Conservation (phyloP, 2,797 vertebrate species). For the Emys orbicularis region DNA sequence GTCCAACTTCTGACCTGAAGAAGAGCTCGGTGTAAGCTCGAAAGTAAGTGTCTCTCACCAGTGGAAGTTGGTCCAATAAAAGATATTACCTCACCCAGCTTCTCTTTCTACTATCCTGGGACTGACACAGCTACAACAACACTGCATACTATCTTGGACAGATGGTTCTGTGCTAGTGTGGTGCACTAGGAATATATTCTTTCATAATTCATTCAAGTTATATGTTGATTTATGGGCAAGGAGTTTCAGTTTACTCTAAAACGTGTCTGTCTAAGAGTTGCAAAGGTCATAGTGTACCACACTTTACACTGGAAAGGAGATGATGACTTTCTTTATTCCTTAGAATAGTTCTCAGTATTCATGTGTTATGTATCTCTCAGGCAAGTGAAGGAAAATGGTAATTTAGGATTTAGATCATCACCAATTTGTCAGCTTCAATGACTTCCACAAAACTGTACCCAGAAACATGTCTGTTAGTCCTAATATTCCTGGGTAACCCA, state of each 20-base stretch:
- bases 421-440: slow-evolving; percentile 1
- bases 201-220: not conserved
- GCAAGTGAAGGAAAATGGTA: not conserved
- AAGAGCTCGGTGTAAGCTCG: not conserved
- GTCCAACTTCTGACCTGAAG: not conserved
- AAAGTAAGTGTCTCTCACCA: not conserved
- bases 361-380: slow-evolving; percentile 4
- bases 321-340: accelerated
- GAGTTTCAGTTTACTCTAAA: not conserved
- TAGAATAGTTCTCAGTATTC: not conserved
- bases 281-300: not conserved
- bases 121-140: not conserved
- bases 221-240: not conserved
- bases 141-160: not conserved
- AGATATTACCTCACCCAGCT: not conserved
- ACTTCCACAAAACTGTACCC: not conserved
- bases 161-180: not conserved
- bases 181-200: not conserved
- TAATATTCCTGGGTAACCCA: not conserved
- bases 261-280: not conserved
- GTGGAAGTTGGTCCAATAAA: not conserved
- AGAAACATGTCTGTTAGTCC: not conserved
- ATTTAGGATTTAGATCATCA: not conserved
- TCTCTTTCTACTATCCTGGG: not conserved
- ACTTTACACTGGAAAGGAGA: not conserved